Evolutionary conservation across 2,113 vertebrate species (phyloP).

Genomic region (Phaethon lepturus): DNA sequence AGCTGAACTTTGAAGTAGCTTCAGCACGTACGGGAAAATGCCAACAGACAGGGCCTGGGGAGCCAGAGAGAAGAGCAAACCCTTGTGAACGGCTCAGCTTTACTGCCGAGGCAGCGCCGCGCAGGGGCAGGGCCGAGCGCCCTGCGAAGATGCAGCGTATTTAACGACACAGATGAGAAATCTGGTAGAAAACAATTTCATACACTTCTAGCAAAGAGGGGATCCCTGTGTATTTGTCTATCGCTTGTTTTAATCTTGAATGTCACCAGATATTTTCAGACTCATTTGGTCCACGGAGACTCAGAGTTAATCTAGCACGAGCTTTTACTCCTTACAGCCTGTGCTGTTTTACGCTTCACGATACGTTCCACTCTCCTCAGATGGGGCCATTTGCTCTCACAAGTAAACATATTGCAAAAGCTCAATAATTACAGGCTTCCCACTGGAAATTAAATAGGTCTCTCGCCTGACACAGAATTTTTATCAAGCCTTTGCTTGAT

Average conservation of each 20-base stretch:
- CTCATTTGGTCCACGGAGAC: background rate
- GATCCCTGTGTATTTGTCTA: background rate
- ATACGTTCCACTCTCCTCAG: background rate
- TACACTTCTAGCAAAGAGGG: background rate
- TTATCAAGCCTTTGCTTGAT: background rate
- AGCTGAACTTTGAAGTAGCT: constrained; percentile 96
- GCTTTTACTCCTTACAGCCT: background rate
- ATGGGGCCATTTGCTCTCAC: background rate
- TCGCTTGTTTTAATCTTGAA: background rate
- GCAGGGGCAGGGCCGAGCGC: background rate
- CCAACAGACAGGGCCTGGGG: constrained; percentile 93
- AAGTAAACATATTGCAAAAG: background rate
- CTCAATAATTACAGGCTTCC: background rate
- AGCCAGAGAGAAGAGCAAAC: background rate
- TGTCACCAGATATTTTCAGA: background rate
- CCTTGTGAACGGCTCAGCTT: background rate
- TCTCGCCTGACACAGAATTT: background rate
- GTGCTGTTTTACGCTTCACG: background rate
- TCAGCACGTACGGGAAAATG: constrained; percentile 97
- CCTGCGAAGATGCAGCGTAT: background rate
- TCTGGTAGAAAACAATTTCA: background rate
- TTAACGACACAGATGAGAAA: background rate
- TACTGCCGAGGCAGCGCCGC: background rate
- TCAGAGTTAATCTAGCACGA: background rate
- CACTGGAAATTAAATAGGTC: background rate